phyloP scores from a whole-genome alignment of 2,113 vertebrate genomes.

The Laticauda laticaudata region DNA sequence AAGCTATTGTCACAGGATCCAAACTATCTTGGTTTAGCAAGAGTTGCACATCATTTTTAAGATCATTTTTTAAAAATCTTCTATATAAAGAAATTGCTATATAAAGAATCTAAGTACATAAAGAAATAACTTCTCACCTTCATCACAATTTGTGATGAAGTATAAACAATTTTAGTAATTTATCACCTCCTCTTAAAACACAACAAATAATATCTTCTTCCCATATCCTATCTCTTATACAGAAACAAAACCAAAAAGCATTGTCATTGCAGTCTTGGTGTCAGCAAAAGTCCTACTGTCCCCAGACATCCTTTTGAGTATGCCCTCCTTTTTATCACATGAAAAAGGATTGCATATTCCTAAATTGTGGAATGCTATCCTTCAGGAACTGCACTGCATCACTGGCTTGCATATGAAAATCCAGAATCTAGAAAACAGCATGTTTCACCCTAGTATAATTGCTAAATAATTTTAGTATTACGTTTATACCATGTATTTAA shows the following conservation, averaged over 20 bases:
- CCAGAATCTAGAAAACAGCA: neutral
- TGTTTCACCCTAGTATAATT: neutral
- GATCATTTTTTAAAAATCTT: neutral
- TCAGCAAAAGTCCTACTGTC: neutral
- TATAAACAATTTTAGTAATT: neutral
- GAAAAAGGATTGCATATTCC: neutral
- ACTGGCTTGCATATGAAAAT: neutral
- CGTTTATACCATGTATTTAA: neutral
- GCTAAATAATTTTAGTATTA: neutral
- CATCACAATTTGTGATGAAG: neutral
- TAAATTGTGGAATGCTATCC: neutral
- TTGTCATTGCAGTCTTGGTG: neutral
- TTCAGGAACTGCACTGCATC: neutral
- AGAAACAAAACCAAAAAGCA: neutral
- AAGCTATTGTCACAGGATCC: neutral
- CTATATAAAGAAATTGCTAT: neutral
- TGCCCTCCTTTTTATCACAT: neutral
- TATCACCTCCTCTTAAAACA: neutral
- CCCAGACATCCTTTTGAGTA: neutral
- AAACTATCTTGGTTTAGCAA: neutral
- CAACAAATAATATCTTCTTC: neutral
- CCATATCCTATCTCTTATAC: neutral
- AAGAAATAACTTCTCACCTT: neutral
- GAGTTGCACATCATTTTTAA: neutral
- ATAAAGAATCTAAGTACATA: neutral